Evolutionary conservation across 2,888 invertebrate genomes (phyloP).

Genomic region (Dasysyrphus albostriatus): DNA sequence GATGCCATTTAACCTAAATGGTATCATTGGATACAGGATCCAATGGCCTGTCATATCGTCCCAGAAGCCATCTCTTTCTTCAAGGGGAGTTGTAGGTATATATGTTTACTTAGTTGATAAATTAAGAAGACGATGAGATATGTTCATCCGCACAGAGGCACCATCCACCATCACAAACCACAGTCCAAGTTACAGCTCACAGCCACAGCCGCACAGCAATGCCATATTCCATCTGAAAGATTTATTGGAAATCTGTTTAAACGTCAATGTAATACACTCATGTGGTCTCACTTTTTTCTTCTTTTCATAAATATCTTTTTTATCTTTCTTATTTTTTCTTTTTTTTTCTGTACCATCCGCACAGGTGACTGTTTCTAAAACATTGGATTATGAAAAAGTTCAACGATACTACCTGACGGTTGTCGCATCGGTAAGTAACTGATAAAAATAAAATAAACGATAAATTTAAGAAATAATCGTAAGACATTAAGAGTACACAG

Average conservation of each 20-base stretch:
- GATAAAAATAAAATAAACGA: slow-evolving; percentile 37
- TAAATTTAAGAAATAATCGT: neutral
- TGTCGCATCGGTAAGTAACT: slow-evolving; percentile 91
- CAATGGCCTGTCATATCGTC: slow-evolving; percentile 62
- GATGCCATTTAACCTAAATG: slow-evolving; percentile 71
- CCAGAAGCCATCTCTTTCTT: slow-evolving; percentile 26
- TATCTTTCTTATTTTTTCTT: slow-evolving; percentile 2
- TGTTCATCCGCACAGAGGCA: slow-evolving; percentile 43
- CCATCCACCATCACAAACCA: neutral
- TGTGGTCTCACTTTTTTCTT: slow-evolving; percentile 56
- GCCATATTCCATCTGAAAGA: slow-evolving; percentile 63
- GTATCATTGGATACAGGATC: slow-evolving; percentile 70
- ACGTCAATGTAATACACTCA: slow-evolving; percentile 70
- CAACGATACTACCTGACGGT: slow-evolving; percentile 94
- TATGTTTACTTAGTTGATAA: slow-evolving; percentile 56
- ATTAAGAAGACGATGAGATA: slow-evolving; percentile 71
- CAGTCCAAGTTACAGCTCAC: neutral
- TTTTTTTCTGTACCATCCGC: slow-evolving; percentile 18
- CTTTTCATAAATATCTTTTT: slow-evolving; percentile 26
- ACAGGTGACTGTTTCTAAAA: slow-evolving; percentile 91
- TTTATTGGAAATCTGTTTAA: slow-evolving; percentile 66
- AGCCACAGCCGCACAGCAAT: slow-evolving; percentile 6
- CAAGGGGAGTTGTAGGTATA: neutral
- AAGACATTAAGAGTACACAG: neutral
- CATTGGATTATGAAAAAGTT: slow-evolving; percentile 94